Evolutionary conservation across 2,888 invertebrate genomes (phyloP).

Genomic region (Cremastinae sp.): DNA sequence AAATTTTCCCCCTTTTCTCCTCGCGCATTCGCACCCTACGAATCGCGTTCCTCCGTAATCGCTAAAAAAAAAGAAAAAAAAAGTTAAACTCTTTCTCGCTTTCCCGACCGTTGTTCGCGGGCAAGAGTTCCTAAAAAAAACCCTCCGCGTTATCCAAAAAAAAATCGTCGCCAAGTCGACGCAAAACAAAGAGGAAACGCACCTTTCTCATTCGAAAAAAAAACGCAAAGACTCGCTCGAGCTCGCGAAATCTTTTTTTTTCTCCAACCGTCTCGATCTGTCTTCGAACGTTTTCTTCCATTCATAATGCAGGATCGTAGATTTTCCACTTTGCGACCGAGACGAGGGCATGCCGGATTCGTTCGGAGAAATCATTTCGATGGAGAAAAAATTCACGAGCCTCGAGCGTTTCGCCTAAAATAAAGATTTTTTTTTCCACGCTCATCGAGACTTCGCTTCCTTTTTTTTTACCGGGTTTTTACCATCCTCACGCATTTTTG

Average conservation of each 20-base stretch:
- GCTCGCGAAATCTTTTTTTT: background rate
- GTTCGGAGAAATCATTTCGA: background rate
- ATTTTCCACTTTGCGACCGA: slow-evolving; percentile 10
- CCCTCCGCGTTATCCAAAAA: background rate
- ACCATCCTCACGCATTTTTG: no score
- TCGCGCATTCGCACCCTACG: slow-evolving; percentile 37
- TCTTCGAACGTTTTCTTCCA: slow-evolving; percentile 7
- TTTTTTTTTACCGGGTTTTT: no score
- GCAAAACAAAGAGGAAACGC: slow-evolving; percentile 12
- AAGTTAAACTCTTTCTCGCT: background rate
- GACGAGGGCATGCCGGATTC: slow-evolving; percentile 50
- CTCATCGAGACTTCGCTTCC: no score
- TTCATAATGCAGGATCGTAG: no score
- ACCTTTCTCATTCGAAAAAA: background rate
- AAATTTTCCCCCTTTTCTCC: slow-evolving; percentile 21
- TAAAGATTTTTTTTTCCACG: no score
- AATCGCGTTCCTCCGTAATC: slow-evolving; percentile 30
- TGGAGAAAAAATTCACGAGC: slow-evolving; percentile 7
- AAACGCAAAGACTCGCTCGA: background rate
- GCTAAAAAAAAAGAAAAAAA: slow-evolving; percentile 12
- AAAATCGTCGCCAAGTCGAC: slow-evolving; percentile 27
- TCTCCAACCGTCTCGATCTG: background rate
- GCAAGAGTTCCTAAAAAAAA: slow-evolving; percentile 2
- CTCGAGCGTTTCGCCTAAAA: no score
- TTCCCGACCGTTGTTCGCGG: slow-evolving; percentile 1